Conservation (phyloP, 2,797 vertebrate species). For the Hydrolagus colliei region DNA sequence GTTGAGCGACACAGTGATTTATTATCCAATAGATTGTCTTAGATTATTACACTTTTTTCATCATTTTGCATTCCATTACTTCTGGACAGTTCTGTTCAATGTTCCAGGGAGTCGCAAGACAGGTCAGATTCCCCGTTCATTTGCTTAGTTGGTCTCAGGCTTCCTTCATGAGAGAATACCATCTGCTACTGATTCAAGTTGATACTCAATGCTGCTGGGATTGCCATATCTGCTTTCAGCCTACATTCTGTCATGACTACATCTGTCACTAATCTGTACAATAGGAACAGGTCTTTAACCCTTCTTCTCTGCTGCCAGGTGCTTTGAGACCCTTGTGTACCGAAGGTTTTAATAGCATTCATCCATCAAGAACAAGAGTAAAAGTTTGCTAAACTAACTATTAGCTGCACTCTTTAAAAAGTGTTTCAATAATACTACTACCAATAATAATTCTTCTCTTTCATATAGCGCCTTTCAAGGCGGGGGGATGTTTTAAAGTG, state of each 20-base stretch:
- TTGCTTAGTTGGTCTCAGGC: conserved; percentile 8
- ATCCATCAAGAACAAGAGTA: neutral
- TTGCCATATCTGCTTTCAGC: conserved; percentile 18
- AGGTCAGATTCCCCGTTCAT: conserved; percentile 8
- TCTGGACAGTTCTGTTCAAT: neutral
- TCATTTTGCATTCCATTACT: neutral
- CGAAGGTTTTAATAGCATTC: conserved; percentile 21
- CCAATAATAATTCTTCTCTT: no score
- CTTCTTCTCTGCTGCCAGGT: conserved; percentile 23
- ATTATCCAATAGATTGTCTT: neutral
- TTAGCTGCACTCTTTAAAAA: neutral
- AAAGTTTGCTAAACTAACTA: neutral
- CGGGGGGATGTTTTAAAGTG: no score
- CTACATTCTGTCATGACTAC: conserved; percentile 22
- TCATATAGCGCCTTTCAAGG: no score
- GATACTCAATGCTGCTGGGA: conserved; percentile 12
- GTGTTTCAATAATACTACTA: neutral
- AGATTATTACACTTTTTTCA: neutral
- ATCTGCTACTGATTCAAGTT: conserved; percentile 27
- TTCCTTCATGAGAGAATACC: conserved; percentile 13
- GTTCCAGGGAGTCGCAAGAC: neutral
- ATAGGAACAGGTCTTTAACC: conserved; percentile 27
- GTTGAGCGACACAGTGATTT: neutral
- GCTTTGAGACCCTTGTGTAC: conserved; percentile 7
- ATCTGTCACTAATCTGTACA: conserved; percentile 27